phyloP scores from a whole-genome alignment of 2,797 vertebrate genomes.

The Aselliscus stoliczkanus region DNA sequence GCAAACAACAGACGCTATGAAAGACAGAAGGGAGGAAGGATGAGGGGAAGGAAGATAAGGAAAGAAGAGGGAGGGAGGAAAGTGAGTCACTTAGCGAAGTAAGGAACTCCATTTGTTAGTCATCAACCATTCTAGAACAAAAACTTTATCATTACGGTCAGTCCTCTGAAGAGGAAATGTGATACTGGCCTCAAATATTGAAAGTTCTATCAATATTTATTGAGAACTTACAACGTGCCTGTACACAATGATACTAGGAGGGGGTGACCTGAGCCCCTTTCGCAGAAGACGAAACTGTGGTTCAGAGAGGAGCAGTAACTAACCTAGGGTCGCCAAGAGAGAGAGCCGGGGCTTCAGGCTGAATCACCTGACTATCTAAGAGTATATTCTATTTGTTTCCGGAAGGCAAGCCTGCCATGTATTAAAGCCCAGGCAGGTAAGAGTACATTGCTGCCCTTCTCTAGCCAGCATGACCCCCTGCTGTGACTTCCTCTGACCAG shows the following conservation, averaged over 20 bases:
- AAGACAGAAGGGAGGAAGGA: background rate
- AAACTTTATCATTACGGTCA: background rate
- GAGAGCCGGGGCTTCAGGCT: background rate
- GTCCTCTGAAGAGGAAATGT: background rate
- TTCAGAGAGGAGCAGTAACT: background rate
- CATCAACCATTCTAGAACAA: background rate
- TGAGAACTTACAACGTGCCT: background rate
- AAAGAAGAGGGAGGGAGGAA: background rate
- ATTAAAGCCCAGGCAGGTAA: background rate
- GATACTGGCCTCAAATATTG: background rate
- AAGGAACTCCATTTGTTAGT: background rate
- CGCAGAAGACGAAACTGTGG: too few relatives aligned
- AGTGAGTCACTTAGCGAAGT: background rate
- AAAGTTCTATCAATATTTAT: background rate
- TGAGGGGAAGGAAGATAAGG: background rate
- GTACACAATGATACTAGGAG: background rate
- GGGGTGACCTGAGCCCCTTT: background rate
- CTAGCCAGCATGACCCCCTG: background rate
- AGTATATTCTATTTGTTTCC: background rate
- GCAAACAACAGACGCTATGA: background rate
- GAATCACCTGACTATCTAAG: background rate
- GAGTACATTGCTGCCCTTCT: accelerated
- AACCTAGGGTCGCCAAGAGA: background rate
- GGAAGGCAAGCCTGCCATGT: background rate
- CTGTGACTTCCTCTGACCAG: background rate